Conservation (phyloP, 1,140 invertebrate species). For the Campoletis sonorensis region DNA sequence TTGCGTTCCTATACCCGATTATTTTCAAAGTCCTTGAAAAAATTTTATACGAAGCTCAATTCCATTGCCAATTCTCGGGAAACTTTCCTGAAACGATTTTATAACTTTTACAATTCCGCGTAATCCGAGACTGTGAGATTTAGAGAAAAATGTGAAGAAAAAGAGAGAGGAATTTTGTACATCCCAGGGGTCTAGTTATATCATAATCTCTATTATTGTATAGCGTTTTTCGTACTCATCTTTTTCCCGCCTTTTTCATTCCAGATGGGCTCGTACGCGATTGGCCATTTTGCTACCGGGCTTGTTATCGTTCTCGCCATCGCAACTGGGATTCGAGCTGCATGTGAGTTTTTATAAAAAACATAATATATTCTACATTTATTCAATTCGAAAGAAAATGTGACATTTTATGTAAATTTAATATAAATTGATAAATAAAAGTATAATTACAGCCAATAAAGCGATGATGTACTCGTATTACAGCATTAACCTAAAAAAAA, state of each 20-base stretch:
- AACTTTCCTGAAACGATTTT: neutral
- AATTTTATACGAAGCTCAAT: no score
- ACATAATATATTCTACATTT: neutral
- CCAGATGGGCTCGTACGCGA: conserved; percentile 71
- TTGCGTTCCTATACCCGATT: neutral
- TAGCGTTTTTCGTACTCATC: neutral
- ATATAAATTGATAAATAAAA: no score
- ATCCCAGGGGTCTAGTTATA: conserved; percentile 4
- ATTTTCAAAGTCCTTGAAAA: conserved; percentile 6
- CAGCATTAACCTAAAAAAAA: no score
- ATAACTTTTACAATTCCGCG: neutral
- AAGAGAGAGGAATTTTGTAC: neutral
- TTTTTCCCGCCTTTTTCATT: conserved; percentile 62
- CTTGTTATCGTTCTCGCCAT: conserved; percentile 58
- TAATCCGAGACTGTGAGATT: conserved; percentile 27
- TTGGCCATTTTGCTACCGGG: conserved; percentile 64
- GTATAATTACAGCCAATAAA: no score
- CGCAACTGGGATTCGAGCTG: conserved; percentile 66
- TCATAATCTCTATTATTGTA: conserved; percentile 12
- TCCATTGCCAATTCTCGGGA: neutral
- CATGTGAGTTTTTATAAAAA: conserved; percentile 59
- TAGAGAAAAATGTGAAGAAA: conserved; percentile 6
- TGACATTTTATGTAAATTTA: no score
- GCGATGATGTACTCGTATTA: no score
- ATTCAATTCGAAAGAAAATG: conserved; percentile 43